Evolutionary conservation across 2,888 invertebrate species (phyloP).

Genomic region (Agrotis segetum): DNA sequence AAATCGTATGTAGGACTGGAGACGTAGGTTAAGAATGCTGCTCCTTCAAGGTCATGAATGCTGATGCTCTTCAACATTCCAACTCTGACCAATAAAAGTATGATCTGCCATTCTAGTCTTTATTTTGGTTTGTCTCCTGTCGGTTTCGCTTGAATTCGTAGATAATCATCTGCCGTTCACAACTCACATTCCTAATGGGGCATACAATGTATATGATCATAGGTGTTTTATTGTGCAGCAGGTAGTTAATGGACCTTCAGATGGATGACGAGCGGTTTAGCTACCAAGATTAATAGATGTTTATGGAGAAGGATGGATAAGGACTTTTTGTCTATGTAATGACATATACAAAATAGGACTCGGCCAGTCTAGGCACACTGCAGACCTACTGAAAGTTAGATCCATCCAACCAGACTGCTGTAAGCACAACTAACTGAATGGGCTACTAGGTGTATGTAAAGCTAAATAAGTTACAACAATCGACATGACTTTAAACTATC

Average conservation of each 20-base stretch:
- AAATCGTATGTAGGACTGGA: background rate
- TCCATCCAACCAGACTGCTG: background rate
- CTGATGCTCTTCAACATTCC: background rate
- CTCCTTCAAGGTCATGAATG: background rate
- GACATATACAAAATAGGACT: background rate
- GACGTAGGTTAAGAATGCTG: background rate
- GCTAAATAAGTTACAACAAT: no score
- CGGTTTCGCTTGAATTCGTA: background rate
- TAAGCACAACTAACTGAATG: background rate
- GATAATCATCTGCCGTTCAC: background rate
- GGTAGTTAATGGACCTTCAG: background rate
- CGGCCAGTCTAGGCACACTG: background rate
- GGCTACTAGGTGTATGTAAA: no score
- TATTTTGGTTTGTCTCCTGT: background rate
- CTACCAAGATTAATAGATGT: no score
- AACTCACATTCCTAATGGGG: background rate
- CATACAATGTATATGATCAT: background rate
- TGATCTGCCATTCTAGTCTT: background rate
- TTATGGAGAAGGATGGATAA: no score
- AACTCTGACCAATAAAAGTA: slow-evolving; percentile 1
- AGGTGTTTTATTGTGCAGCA: background rate
- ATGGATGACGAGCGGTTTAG: no score
- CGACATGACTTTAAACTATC: no score
- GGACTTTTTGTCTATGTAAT: background rate
- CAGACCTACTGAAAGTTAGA: background rate